Conservation (phyloP, 35 echinoderm and acorn worm species). For the Ophiothrix spiculata region DNA sequence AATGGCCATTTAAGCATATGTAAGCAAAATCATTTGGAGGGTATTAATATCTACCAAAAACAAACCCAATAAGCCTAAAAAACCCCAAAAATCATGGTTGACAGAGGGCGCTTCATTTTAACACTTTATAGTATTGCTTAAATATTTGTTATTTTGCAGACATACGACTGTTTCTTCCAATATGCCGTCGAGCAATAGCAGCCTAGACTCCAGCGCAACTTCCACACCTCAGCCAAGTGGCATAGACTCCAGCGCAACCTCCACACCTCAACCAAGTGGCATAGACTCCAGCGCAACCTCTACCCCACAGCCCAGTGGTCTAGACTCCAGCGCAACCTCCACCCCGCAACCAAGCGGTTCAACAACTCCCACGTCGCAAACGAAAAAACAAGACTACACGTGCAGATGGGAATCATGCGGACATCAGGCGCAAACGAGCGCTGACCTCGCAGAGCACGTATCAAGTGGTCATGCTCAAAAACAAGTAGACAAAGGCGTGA, state of each 20-base stretch:
- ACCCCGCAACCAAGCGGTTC: conserved; percentile 65
- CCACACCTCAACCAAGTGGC: conserved; percentile 62
- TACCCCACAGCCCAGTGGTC: not conserved
- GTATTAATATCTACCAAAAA: too few relatives aligned
- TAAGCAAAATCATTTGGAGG: too few relatives aligned
- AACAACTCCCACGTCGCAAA: conserved; percentile 61
- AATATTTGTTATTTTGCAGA: too few relatives aligned
- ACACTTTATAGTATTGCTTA: too few relatives aligned
- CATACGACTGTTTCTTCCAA: too few relatives aligned
- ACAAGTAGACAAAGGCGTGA: conserved; percentile 40
- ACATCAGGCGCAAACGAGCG: conserved; percentile 58
- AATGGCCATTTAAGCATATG: too few relatives aligned
- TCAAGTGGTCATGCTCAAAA: conserved; percentile 67
- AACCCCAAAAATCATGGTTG: too few relatives aligned
- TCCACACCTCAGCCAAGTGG: conserved; percentile 16
- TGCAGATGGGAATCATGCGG: conserved; percentile 93
- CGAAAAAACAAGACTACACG: conserved; percentile 69
- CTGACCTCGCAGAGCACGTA: conserved; percentile 92
- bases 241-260: conserved; percentile 48
- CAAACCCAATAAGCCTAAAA: too few relatives aligned
- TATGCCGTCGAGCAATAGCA: conserved; percentile 46
- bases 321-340: conserved; percentile 48
- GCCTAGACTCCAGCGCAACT: conserved; percentile 45
- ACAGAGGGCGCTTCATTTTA: too few relatives aligned
- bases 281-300: conserved; percentile 50